Conservation (phyloP, 1,140 invertebrate species). For the Stratiolaelaps scimitus region DNA sequence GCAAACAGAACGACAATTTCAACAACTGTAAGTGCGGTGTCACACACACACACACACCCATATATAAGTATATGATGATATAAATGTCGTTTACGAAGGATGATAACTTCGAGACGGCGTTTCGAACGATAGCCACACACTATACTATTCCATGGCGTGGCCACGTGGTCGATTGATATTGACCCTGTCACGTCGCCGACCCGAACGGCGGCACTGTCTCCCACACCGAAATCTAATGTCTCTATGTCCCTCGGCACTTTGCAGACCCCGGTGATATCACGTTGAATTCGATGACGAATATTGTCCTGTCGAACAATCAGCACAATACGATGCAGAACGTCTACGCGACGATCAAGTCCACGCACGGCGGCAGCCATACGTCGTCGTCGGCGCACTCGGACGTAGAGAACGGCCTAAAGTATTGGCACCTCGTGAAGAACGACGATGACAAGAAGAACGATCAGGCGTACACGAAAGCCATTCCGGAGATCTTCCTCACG, state of each 20-base stretch:
- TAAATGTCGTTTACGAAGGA: too few species aligned
- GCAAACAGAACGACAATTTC: slow-evolving; percentile 58
- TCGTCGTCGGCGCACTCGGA: slow-evolving; percentile 25
- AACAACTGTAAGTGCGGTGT: slow-evolving; percentile 35
- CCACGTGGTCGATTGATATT: slow-evolving; percentile 1
- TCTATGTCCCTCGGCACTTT: neutral
- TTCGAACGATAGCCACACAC: too few species aligned
- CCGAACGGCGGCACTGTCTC: too few species aligned
- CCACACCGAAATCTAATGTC: too few species aligned
- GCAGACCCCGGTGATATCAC: slow-evolving; percentile 17
- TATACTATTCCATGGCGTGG: too few species aligned
- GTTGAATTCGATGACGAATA: slow-evolving; percentile 56
- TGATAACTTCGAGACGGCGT: too few species aligned
- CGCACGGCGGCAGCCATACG: slow-evolving; percentile 21
- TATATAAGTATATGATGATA: too few species aligned
- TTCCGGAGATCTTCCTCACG: slow-evolving; percentile 88
- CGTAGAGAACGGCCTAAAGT: slow-evolving; percentile 29
- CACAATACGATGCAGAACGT: slow-evolving; percentile 27
- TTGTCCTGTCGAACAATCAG: slow-evolving; percentile 47
- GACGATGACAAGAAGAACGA: slow-evolving; percentile 27
- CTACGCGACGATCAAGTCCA: slow-evolving; percentile 15
- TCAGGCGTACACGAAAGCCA: slow-evolving; percentile 51
- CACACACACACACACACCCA: too few species aligned
- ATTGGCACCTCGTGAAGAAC: slow-evolving; percentile 23
- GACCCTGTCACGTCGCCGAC: too few species aligned